phyloP scores from a whole-genome alignment of 2,797 vertebrate genomes.

The Crenuchus spilurus region DNA sequence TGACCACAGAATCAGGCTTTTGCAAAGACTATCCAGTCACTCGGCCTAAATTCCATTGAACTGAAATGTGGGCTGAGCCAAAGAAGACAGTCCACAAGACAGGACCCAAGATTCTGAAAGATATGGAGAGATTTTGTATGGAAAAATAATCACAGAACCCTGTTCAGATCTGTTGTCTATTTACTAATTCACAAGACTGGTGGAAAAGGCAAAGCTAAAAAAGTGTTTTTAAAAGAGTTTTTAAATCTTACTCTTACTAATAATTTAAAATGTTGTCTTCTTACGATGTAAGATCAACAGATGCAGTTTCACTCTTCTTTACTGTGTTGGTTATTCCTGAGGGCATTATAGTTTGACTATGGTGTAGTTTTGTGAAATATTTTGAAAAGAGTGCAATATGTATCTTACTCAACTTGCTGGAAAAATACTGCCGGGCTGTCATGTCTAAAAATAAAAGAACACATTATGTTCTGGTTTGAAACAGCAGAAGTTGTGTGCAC shows the following conservation, averaged over 20 bases:
- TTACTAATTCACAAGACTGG: too few relatives aligned
- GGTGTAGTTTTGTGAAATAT: too few relatives aligned
- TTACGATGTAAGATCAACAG: too few relatives aligned
- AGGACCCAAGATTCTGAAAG: too few relatives aligned
- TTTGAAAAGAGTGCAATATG: not conserved
- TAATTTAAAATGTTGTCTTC: too few relatives aligned
- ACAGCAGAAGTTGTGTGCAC: constrained; percentile 33
- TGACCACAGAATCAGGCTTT: not conserved
- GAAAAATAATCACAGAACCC: not conserved
- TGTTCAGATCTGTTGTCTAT: too few relatives aligned
- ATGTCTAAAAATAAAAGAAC: constrained; percentile 44
- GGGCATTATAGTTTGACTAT: not conserved
- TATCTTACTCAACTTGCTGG: constrained; percentile 22
- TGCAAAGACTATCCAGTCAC: not conserved
- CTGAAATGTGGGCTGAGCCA: not conserved
- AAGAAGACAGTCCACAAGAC: not conserved
- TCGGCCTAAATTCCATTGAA: too few relatives aligned
- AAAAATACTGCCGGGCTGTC: constrained; percentile 6
- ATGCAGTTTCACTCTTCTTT: too few relatives aligned
- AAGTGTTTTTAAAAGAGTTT: too few relatives aligned
- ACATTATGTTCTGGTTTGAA: constrained; percentile 39
- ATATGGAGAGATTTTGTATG: too few relatives aligned
- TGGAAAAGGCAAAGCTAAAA: too few relatives aligned
- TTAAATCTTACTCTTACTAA: too few relatives aligned
- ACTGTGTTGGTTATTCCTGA: not conserved